Evolutionary conservation across 2,888 invertebrate species (phyloP).

Genomic region (Plemyria rubiginata): DNA sequence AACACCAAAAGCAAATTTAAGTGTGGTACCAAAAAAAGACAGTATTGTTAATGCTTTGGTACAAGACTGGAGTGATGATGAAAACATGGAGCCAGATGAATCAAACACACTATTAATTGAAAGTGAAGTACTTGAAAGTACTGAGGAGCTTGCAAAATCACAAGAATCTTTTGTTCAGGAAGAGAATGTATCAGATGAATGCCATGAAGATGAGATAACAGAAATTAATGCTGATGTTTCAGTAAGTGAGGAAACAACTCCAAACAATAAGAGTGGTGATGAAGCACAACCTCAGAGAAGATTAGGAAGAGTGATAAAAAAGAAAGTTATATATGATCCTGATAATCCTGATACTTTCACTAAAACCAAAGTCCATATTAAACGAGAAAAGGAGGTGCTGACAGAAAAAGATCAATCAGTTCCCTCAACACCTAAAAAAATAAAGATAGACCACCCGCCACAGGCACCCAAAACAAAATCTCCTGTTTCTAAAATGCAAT

Average conservation of each 20-base stretch:
- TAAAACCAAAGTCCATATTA: slow-evolving; percentile 60
- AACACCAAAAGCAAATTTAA: slow-evolving; percentile 29
- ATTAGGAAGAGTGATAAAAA: slow-evolving; percentile 86
- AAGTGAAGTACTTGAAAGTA: slow-evolving; percentile 45
- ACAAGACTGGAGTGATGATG: slow-evolving; percentile 82
- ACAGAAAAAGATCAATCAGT: slow-evolving; percentile 61
- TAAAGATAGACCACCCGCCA: slow-evolving; percentile 55
- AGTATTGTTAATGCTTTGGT: slow-evolving; percentile 81
- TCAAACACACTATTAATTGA: slow-evolving; percentile 31
- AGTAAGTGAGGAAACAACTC: slow-evolving; percentile 53
- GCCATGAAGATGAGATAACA: slow-evolving; percentile 38
- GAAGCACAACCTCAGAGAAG: slow-evolving; percentile 69
- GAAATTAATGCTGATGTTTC: slow-evolving; percentile 51
- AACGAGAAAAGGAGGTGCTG: slow-evolving; percentile 50
- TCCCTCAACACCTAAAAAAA: slow-evolving; percentile 59
- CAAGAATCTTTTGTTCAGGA: slow-evolving; percentile 45
- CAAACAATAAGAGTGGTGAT: slow-evolving; percentile 59
- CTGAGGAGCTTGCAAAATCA: slow-evolving; percentile 44
- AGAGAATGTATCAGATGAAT: slow-evolving; percentile 12
- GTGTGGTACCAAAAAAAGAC: slow-evolving; percentile 49
- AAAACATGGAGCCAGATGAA: slow-evolving; percentile 51
- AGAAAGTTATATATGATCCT: slow-evolving; percentile 90
- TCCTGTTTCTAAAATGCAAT: slow-evolving; percentile 67
- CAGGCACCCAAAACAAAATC: slow-evolving; percentile 67
- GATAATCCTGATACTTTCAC: slow-evolving; percentile 84